Conservation (phyloP, 2,888 invertebrate genomes). For the Diaprepes abbreviatus region DNA sequence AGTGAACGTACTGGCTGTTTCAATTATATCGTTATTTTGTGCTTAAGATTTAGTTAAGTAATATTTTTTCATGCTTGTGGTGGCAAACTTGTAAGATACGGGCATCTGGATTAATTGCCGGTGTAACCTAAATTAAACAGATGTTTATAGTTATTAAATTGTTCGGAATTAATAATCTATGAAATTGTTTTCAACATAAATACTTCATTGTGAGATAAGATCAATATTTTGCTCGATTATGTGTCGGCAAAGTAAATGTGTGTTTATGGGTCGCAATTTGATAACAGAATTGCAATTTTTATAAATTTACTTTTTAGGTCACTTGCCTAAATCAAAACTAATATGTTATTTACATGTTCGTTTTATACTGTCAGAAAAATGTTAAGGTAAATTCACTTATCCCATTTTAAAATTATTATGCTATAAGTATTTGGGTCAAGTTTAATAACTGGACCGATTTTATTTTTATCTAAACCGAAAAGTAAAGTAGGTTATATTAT, state of each 20-base stretch:
- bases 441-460: conserved; percentile 33
- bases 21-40: too few relatives aligned
- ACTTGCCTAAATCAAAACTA: not conserved
- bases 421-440: conserved; percentile 40
- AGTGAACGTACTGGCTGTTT: too few relatives aligned
- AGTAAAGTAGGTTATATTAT: conserved; percentile 39
- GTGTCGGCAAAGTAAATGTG: conserved; percentile 22
- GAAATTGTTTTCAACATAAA: not conserved
- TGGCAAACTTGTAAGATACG: not conserved
- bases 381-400: not conserved
- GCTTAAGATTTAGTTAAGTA: too few relatives aligned
- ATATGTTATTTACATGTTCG: not conserved
- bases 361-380: not conserved
- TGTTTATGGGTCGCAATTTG: conserved; percentile 39
- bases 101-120: not conserved
- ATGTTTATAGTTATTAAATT: not conserved
- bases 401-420: not conserved
- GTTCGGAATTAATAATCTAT: conserved; percentile 4
- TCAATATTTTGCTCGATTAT: conserved; percentile 18
- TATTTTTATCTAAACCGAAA: conserved; percentile 38
- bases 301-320: not conserved
- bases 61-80: too few relatives aligned
- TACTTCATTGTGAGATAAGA: conserved; percentile 9
- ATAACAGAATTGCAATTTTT: conserved; percentile 26
- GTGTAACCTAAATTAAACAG: conserved; percentile 3